phyloP scores from a whole-genome alignment of 2,113 vertebrate species.

The Lipophrys pholis region DNA sequence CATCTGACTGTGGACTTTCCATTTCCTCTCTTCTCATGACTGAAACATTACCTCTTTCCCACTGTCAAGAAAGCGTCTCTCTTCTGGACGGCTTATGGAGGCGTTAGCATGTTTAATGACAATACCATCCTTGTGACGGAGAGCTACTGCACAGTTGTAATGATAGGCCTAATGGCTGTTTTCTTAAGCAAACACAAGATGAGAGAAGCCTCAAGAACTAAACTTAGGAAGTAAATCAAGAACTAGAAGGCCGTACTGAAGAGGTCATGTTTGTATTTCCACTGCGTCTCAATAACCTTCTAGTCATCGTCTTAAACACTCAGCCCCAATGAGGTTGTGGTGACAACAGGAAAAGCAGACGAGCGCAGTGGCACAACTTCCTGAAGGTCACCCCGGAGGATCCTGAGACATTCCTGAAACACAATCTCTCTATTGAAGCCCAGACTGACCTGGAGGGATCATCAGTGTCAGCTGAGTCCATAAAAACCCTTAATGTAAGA shows the following conservation, averaged over 20 bases:
- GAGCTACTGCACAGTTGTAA: constrained; percentile 33
- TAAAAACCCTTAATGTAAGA: no score
- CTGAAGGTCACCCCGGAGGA: no score
- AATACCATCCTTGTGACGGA: constrained; percentile 64
- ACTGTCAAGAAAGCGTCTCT: constrained; percentile 29
- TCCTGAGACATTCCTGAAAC: no score
- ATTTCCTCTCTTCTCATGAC: constrained; percentile 66
- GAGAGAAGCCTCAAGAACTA: not conserved
- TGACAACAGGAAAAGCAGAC: no score
- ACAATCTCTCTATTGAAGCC: no score
- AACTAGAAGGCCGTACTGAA: no score
- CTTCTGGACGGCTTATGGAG: constrained; percentile 29
- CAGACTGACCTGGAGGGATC: no score
- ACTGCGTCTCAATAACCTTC: not conserved
- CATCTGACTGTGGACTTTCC: constrained; percentile 60
- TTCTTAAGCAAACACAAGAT: not conserved
- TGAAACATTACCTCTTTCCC: constrained; percentile 45
- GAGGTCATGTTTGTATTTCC: not conserved
- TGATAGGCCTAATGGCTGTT: not conserved
- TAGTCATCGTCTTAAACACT: not conserved
- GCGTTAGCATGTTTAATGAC: constrained; percentile 55
- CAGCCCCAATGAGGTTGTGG: no score
- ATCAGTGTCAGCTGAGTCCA: no score
- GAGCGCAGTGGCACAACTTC: no score
- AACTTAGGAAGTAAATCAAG: not conserved